Base-by-base conservation (phyloP, 1,140 invertebrate genomes). In the Helicoverpa zea region DNA sequence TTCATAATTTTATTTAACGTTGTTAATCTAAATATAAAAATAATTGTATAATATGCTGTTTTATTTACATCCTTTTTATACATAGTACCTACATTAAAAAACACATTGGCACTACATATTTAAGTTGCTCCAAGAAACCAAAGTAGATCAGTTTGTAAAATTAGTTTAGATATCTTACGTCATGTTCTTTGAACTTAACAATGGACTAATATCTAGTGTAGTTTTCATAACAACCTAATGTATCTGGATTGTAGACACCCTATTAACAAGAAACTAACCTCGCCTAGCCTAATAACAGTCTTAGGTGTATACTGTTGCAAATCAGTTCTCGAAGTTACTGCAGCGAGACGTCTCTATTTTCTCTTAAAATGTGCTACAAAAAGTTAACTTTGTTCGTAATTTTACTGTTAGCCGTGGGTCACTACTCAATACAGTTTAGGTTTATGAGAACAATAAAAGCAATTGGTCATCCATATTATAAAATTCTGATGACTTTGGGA, bases 401-500 rank as follows among this genome's bases (percentile, higher is more conserved):
- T 54, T 63, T 72, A 13, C 12, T 18, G 9, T 9, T 79, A 30
- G 2, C 51, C 49, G 3, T 81, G 2, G 13, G 12, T 47, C 51
- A 77, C 70, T 14, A 75, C 23, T 79, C 84, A 35, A 13, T 63
- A 16, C 47, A 81, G 82, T 66, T 82, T 0, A 84, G 82, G 54
- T 91, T 92, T 81, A 61, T 61, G 12, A 79, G 88, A 80, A 83
- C 35, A 2, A 89, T 92, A 18, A 49, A 83, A 73, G 87, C 84
- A 7, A 81, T 86, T 23, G 86, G 84, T 29, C 59, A 83, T 78
- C 88, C 89, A 1, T 90, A 88, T 68, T 93, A 92, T 80, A 90
- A 89, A 81, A 83, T 93, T 47, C 79, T 84, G 9, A 80, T 93
- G 81, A 59, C 80, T 16, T 76, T 93, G 64, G 92, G 92, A 61